Percentiles rank a stretch among this genome's conserved stretches.
phyloP scores from a whole-genome alignment of 2,113 vertebrate species.

The Phyllostomus discolor region DNA sequence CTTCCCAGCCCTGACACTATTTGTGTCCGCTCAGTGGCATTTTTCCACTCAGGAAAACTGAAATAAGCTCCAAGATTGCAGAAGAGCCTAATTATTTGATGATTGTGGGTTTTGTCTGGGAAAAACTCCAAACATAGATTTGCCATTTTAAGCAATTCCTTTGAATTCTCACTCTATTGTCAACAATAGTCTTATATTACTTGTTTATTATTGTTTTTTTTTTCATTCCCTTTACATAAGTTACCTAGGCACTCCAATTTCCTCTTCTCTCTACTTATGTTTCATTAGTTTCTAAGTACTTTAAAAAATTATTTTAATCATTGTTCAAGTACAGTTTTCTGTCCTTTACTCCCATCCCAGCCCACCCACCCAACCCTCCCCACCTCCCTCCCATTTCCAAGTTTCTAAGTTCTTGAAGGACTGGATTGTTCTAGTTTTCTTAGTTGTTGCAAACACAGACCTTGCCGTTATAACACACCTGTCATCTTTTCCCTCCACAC shows the following conservation, averaged over 20 bases:
- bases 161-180: constrained; percentile 65
- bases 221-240: constrained; percentile 39
- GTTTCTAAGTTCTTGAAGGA: neutral
- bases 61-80: constrained; percentile 68
- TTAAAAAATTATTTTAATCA: neutral
- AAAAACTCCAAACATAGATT: constrained; percentile 71
- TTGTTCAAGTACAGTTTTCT: no score
- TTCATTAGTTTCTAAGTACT: neutral
- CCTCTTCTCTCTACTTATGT: neutral
- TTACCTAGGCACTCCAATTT: constrained; percentile 15
- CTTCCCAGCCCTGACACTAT: constrained; percentile 62
- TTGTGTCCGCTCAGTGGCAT: constrained; percentile 44
- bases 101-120: constrained; percentile 63
- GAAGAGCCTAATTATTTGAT: constrained; percentile 66
- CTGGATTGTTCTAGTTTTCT: neutral
- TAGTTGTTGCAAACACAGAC: neutral
- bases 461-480: neutral
- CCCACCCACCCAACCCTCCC: no score
- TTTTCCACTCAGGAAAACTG: constrained; percentile 67
- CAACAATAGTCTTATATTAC: constrained; percentile 49
- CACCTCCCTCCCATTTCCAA: no score
- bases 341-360: no score
- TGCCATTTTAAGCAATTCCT: constrained; percentile 70
- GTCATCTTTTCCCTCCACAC: neutral
- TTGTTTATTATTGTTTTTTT: constrained; percentile 67